A percentile compares a stretch with the other conserved stretches of the same genome.
Conservation (phyloP, 23 tunicate species). For the Ciona savignyi region DNA sequence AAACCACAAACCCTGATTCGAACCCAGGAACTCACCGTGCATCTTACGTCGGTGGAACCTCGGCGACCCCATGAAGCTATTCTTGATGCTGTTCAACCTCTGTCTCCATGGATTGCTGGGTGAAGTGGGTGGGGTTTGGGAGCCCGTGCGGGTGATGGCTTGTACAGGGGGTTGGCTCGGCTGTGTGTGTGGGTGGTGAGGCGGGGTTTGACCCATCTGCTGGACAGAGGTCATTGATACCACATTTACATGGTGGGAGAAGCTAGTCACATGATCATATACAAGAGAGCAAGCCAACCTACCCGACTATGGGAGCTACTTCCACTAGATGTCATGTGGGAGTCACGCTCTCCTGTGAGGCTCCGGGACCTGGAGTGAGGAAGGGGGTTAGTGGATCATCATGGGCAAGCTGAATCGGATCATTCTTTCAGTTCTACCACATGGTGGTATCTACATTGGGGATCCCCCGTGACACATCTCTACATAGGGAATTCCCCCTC, state of each 20-base stretch:
- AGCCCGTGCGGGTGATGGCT: background rate
- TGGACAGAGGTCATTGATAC: too few species aligned
- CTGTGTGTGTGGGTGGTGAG: constrained; percentile 2
- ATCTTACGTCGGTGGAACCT: constrained; percentile 91
- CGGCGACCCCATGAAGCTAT: constrained; percentile 94
- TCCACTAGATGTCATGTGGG: constrained; percentile 41
- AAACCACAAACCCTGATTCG: too few species aligned
- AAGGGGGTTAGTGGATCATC: background rate
- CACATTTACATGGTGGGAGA: too few species aligned
- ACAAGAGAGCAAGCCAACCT: too few species aligned
- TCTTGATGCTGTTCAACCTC: constrained; percentile 64
- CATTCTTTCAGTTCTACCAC: too few species aligned
- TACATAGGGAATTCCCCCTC: too few species aligned
- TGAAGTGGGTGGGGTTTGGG: constrained; percentile 12
- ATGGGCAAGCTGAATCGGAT: background rate
- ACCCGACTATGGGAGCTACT: constrained; percentile 9
- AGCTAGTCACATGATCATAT: too few species aligned
- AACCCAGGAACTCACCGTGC: constrained; percentile 73
- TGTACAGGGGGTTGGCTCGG: constrained; percentile 5
- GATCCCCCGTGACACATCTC: too few species aligned
- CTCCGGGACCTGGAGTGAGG: constrained; percentile 54
- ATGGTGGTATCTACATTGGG: too few species aligned
- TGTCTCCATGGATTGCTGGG: constrained; percentile 71
- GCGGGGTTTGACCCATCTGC: background rate
- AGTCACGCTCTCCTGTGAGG: constrained; percentile 52